Evolutionary conservation across 1,140 invertebrate genomes (phyloP).

Genomic region (Cephus cinctus): DNA sequence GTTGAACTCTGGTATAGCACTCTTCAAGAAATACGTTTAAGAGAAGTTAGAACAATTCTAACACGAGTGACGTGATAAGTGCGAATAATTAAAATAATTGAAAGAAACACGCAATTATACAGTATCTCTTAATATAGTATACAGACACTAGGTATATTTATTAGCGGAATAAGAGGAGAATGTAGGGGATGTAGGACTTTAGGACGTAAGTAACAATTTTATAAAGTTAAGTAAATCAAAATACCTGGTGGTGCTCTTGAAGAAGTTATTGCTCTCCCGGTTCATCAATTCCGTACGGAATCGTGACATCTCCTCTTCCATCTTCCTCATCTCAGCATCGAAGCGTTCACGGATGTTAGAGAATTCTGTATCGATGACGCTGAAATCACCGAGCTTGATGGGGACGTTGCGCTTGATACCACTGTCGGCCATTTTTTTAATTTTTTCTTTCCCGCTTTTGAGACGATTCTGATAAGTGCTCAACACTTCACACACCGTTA

Average conservation of each 20-base stretch:
- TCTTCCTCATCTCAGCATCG: constrained; percentile 94
- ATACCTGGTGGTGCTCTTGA: constrained; percentile 85
- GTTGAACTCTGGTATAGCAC: too few species aligned
- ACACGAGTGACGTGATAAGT: too few species aligned
- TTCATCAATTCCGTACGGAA: constrained; percentile 92
- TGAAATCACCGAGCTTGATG: constrained; percentile 91
- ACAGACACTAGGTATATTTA: too few species aligned
- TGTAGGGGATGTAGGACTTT: too few species aligned
- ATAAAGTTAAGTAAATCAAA: too few species aligned
- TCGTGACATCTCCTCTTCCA: constrained; percentile 98
- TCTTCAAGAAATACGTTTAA: too few species aligned
- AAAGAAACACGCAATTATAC: too few species aligned
- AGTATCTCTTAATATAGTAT: too few species aligned
- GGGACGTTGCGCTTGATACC: constrained; percentile 86
- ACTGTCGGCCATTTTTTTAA: constrained; percentile 68
- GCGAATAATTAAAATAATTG: too few species aligned
- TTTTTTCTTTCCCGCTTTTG: not conserved
- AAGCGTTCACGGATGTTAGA: constrained; percentile 93
- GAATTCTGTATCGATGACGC: constrained; percentile 95
- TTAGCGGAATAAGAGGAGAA: too few species aligned
- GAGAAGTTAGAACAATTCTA: too few species aligned
- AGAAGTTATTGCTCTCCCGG: constrained; percentile 86
- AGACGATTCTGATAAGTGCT: not conserved
- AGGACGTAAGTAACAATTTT: too few species aligned
- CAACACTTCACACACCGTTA: not conserved